Conservation (phyloP, 2,113 vertebrate genomes). For the Eulemur rufifrons region DNA sequence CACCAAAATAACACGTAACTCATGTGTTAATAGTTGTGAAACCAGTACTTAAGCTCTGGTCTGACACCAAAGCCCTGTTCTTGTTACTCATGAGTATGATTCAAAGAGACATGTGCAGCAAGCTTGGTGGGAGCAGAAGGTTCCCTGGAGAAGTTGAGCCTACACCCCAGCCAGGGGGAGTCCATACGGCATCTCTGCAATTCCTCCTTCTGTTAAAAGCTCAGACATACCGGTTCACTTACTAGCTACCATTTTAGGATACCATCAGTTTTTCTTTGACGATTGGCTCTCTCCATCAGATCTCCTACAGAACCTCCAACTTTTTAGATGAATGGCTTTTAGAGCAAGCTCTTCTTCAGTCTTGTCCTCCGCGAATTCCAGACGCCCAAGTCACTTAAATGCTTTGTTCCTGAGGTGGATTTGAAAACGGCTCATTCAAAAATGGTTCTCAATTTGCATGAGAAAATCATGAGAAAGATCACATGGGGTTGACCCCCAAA, state of each 20-base stretch:
- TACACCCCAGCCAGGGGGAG: not conserved
- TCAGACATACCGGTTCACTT: not conserved
- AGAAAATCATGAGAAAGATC: not conserved
- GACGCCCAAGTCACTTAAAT: not conserved
- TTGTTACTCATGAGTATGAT: not conserved
- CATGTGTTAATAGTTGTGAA: not conserved
- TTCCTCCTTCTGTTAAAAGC: not conserved
- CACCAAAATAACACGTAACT: not conserved
- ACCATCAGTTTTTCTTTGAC: not conserved
- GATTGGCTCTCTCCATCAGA: not conserved
- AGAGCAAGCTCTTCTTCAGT: not conserved
- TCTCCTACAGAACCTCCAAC: not conserved
- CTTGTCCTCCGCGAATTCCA: not conserved
- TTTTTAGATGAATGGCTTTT: not conserved
- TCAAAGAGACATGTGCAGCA: not conserved
- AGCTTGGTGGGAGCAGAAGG: not conserved
- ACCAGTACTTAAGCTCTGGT: not conserved
- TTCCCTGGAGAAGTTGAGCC: not conserved
- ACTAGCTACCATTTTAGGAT: not conserved
- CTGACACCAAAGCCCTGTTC: not conserved
- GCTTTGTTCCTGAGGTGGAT: not conserved
- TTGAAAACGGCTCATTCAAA: slow-evolving; percentile 50
- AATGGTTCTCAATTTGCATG: not conserved
- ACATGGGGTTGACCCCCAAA: not conserved
- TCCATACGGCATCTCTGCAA: not conserved